A percentile compares a stretch with the other conserved stretches of the same genome.
These are phyloP conservation scores for Calosoma granatense DNA, from an alignment of 1,140 invertebrate genomes.

Conservation along the genomic window DNA sequence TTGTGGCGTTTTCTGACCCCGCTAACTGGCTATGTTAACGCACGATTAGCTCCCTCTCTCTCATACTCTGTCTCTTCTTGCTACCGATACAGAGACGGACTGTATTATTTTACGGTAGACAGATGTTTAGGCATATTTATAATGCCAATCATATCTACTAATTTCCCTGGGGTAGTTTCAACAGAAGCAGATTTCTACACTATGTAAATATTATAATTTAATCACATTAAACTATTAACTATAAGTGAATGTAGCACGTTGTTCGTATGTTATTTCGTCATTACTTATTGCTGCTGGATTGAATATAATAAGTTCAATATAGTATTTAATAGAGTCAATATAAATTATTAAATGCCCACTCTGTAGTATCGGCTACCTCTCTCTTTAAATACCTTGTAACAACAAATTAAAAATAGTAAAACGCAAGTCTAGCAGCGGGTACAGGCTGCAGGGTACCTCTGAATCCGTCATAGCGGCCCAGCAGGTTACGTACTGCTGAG, in stretches of 20 bases:
- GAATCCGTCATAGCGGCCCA: too few relatives aligned
- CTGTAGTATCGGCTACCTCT: background rate
- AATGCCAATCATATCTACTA: too few relatives aligned
- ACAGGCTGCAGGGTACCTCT: background rate
- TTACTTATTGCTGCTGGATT: too few relatives aligned
- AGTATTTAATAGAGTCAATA: background rate
- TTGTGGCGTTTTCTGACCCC: constrained; percentile 3
- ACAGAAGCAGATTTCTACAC: too few relatives aligned
- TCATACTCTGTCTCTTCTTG: background rate
- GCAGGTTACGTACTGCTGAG: background rate
- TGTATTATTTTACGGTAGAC: too few relatives aligned
- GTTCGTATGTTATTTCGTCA: too few relatives aligned
- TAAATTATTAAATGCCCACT: background rate
- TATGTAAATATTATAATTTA: too few relatives aligned
- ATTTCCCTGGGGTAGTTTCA: too few relatives aligned
- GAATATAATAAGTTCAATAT: too few relatives aligned
- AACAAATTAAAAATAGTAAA: constrained; percentile 9
- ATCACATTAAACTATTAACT: too few relatives aligned
- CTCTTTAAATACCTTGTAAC: constrained; percentile 1
- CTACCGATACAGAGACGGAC: background rate
- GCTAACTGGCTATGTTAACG: constrained; percentile 2
- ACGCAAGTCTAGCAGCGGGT: background rate
- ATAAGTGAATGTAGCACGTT: too few relatives aligned
- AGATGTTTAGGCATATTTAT: too few relatives aligned
- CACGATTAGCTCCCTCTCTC: background rate